Evolutionary conservation across 92 coral and sea anemone genomes (phyloP).

Genomic region (Anthopleura xanthogrammica): DNA sequence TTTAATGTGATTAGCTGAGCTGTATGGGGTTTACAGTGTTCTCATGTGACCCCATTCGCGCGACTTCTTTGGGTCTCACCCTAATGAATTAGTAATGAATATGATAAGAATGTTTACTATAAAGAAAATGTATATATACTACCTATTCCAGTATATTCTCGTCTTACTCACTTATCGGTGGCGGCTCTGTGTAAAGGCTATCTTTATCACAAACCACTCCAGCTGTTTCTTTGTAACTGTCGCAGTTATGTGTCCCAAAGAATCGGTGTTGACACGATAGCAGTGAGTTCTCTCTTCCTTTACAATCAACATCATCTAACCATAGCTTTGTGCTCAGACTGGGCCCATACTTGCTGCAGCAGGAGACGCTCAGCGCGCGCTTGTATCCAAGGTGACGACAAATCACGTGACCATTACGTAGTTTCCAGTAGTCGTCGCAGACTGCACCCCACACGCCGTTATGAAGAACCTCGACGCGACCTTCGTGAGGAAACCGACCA

Average conservation of each 20-base stretch:
- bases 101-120: no score
- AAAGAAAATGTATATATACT: background rate
- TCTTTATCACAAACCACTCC: constrained; percentile 33
- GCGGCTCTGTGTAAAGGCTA: constrained; percentile 12
- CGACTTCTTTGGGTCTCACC: no score
- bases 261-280: constrained; percentile 13
- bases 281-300: constrained; percentile 26
- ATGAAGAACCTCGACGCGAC: constrained; percentile 29
- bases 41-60: no score
- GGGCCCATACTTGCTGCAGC: constrained; percentile 11
- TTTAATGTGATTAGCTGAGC: no score
- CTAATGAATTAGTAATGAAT: no score
- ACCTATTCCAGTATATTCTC: background rate
- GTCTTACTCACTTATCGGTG: background rate
- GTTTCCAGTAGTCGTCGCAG: constrained; percentile 26
- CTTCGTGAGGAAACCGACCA: constrained; percentile 18
- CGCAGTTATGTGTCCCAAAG: constrained; percentile 32
- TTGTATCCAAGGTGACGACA: constrained; percentile 32
- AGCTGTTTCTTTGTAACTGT: constrained; percentile 31
- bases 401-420: constrained; percentile 30
- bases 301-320: constrained; percentile 33
- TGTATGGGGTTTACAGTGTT: no score
- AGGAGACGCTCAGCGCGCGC: background rate
- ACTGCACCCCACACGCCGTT: constrained; percentile 34
- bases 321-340: constrained; percentile 13